phyloP scores from a whole-genome alignment of 2,797 vertebrate genomes.

The Oryzias sinensis region DNA sequence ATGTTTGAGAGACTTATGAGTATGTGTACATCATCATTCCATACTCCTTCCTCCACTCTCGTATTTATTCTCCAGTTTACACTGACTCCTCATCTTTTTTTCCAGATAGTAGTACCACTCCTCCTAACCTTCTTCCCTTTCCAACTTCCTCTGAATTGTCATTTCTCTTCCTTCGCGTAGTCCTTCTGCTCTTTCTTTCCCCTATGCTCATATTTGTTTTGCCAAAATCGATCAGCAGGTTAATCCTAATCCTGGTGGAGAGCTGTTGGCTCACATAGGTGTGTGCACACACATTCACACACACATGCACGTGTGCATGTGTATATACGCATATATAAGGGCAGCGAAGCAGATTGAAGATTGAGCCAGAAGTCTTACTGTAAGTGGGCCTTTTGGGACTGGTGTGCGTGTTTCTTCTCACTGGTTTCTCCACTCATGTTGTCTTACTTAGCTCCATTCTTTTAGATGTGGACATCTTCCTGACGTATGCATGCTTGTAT shows the following conservation, averaged over 20 bases:
- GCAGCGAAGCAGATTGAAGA: slow-evolving; percentile 43
- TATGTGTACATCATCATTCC: slow-evolving; percentile 29
- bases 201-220: slow-evolving; percentile 28
- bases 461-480: slow-evolving; percentile 17
- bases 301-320: slow-evolving; percentile 1
- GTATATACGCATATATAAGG: slow-evolving; percentile 5
- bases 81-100: slow-evolving; percentile 12
- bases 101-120: slow-evolving; percentile 5
- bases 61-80: slow-evolving; percentile 42
- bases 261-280: slow-evolving; percentile 43
- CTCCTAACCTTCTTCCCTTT: slow-evolving; percentile 14
- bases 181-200: background rate
- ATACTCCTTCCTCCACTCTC: slow-evolving; percentile 32
- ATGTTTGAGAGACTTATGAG: slow-evolving; percentile 25
- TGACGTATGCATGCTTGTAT: slow-evolving; percentile 9
- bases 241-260: slow-evolving; percentile 56
- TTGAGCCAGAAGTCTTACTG: slow-evolving; percentile 38
- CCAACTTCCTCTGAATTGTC: background rate
- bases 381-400: slow-evolving; percentile 51
- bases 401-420: slow-evolving; percentile 13
- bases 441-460: background rate
- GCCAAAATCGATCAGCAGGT: slow-evolving; percentile 52
- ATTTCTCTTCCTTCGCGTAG: slow-evolving; percentile 1
- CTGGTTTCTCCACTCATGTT: slow-evolving; percentile 11
- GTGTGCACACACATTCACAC: slow-evolving; percentile 14